phyloP scores from a whole-genome alignment of 1,140 invertebrate genomes.

The Oncopodura yosiiana region DNA sequence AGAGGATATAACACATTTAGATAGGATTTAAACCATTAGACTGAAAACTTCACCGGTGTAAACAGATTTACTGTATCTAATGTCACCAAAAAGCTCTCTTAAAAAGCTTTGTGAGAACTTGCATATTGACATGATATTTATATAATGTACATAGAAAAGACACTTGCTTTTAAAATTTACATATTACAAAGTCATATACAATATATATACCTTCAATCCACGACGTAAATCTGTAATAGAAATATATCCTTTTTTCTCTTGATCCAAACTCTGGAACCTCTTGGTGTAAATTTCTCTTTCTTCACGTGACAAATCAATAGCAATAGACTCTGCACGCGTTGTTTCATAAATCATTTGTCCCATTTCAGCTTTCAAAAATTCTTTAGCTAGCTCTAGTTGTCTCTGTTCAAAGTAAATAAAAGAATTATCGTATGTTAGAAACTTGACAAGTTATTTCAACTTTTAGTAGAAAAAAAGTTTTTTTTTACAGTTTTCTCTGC shows the following conservation, averaged over 20 bases:
- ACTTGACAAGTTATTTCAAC: no score
- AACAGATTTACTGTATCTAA: no score
- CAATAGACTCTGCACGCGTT: conserved; percentile 66
- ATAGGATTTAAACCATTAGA: no score
- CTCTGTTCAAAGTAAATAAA: conserved; percentile 44
- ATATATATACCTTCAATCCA: conserved; percentile 71
- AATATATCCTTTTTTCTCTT: conserved; percentile 93
- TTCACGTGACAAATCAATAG: conserved; percentile 86
- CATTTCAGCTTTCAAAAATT: conserved; percentile 92
- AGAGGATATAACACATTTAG: no score
- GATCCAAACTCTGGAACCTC: conserved; percentile 88
- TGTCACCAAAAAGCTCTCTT: no score
- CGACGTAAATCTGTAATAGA: conserved; percentile 92
- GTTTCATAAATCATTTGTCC: conserved; percentile 85
- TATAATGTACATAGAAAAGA: neutral
- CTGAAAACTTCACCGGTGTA: neutral
- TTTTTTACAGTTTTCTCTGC: conserved; percentile 56
- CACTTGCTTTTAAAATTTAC: neutral
- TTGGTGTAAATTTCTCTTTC: conserved; percentile 91
- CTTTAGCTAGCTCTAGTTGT: conserved; percentile 65
- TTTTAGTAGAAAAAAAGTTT: neutral
- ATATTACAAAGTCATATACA: conserved; percentile 1
- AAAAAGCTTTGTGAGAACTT: no score
- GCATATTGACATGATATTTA: no score
- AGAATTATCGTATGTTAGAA: no score